Conservation (phyloP, 1,140 invertebrate species). For the Babylonia areolata region DNA sequence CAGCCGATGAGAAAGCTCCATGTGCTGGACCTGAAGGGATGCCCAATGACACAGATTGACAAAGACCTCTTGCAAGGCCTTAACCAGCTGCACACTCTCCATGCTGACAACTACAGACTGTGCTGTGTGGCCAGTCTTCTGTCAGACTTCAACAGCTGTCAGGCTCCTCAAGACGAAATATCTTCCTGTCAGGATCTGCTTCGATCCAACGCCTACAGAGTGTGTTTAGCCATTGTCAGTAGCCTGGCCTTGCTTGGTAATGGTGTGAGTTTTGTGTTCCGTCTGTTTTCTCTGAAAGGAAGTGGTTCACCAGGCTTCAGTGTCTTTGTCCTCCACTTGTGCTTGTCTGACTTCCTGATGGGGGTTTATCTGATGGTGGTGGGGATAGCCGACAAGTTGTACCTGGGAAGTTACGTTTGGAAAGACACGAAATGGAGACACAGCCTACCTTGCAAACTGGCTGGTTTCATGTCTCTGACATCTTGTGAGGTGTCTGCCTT, state of each 20-base stretch:
- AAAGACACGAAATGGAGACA: neutral
- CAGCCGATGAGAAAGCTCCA: neutral
- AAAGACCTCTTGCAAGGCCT: neutral
- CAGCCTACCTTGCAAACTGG: neutral
- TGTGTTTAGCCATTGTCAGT: neutral
- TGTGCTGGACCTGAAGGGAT: slow-evolving; percentile 13
- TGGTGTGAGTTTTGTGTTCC: neutral
- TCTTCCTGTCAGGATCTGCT: neutral
- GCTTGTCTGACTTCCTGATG: slow-evolving; percentile 6
- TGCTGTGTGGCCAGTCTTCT: neutral
- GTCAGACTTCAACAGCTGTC: neutral
- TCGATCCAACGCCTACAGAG: neutral
- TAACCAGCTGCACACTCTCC: neutral
- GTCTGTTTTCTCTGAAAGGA: neutral
- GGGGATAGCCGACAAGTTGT: neutral
- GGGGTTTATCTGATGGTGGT: neutral
- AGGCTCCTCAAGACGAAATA: neutral
- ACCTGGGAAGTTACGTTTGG: neutral
- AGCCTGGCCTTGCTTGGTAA: neutral
- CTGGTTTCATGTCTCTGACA: neutral
- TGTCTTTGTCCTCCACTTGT: slow-evolving; percentile 16
- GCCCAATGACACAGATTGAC: neutral
- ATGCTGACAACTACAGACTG: neutral
- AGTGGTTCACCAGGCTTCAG: neutral
- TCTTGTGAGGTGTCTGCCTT: slow-evolving; percentile 7